Evolutionary conservation across 2,797 vertebrate species (phyloP).

Genomic region (Malurus splendens): DNA sequence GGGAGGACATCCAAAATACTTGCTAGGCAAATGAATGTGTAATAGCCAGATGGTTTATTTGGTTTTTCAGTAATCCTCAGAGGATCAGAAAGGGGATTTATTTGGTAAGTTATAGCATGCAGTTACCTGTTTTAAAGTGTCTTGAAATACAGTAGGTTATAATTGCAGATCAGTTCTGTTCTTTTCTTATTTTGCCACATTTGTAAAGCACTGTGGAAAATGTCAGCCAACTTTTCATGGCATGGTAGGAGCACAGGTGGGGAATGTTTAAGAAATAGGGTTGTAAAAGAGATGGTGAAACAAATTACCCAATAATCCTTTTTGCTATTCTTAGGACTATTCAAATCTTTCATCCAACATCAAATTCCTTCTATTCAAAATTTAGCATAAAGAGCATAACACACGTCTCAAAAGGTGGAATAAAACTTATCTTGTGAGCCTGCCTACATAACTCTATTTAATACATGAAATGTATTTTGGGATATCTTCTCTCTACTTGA

Average conservation of each 20-base stretch:
- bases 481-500: neutral
- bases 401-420: neutral
- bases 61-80: conserved; percentile 57
- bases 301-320: neutral
- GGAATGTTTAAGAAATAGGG: neutral
- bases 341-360: neutral
- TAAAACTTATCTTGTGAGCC: neutral
- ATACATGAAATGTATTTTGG: neutral
- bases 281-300: neutral
- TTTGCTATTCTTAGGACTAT: conserved; percentile 6
- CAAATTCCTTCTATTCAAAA: conserved; percentile 20
- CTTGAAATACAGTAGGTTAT: conserved; percentile 3
- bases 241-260: neutral
- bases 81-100: conserved; percentile 38
- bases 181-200: conserved; percentile 5
- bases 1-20: conserved; percentile 60
- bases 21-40: conserved; percentile 55
- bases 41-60: conserved; percentile 63
- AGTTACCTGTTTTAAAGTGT: conserved; percentile 40
- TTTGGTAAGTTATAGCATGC: conserved; percentile 14
- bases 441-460: neutral
- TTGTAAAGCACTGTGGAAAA: conserved; percentile 19
- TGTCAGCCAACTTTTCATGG: conserved; percentile 12
- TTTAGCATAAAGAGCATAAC: conserved; percentile 3
- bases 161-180: conserved; percentile 16